A percentile compares a stretch with the other conserved stretches of the same genome.
These are phyloP conservation scores for Siniperca undulata DNA, from an alignment of 2,797 vertebrate genomes.

Conservation along the genomic window DNA sequence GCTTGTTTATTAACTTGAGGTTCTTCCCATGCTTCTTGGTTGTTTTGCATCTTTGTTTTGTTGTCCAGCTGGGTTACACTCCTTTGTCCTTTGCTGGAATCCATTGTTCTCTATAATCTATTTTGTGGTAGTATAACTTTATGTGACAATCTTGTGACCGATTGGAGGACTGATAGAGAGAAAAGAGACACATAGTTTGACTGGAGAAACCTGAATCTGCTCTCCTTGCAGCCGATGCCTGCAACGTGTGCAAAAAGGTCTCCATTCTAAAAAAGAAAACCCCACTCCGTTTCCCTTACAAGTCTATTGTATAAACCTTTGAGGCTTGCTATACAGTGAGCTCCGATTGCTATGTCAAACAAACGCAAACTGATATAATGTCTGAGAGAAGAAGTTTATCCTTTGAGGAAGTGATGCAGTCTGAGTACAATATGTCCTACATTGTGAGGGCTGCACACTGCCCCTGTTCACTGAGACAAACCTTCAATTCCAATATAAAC, in stretches of 20 bases:
- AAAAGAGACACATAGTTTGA: conserved; percentile 33
- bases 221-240: conserved; percentile 15
- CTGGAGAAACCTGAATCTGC: conserved; percentile 24
- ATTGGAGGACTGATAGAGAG: conserved; percentile 14
- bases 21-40: conserved; percentile 46
- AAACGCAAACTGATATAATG: conserved; percentile 61
- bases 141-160: conserved; percentile 44
- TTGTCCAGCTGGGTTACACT: conserved; percentile 41
- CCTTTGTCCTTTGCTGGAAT: conserved; percentile 62
- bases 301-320: conserved; percentile 59
- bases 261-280: conserved; percentile 30
- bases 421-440: conserved; percentile 48
- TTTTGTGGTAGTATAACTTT: conserved; percentile 44
- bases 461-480: conserved; percentile 8
- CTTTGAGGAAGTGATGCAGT: conserved; percentile 56
- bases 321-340: conserved; percentile 43
- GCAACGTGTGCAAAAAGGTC: conserved; percentile 36
- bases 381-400: conserved; percentile 53
- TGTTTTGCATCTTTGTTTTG: conserved; percentile 55
- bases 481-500: conserved; percentile 20
- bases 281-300: conserved; percentile 32
- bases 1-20: conserved; percentile 50
- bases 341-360: conserved; percentile 65
- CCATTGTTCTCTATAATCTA: conserved; percentile 57
- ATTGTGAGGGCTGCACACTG: conserved; percentile 22